Base-by-base conservation (phyloP, 2,797 vertebrate genomes). In the Platyrinchus mystaceus region DNA sequence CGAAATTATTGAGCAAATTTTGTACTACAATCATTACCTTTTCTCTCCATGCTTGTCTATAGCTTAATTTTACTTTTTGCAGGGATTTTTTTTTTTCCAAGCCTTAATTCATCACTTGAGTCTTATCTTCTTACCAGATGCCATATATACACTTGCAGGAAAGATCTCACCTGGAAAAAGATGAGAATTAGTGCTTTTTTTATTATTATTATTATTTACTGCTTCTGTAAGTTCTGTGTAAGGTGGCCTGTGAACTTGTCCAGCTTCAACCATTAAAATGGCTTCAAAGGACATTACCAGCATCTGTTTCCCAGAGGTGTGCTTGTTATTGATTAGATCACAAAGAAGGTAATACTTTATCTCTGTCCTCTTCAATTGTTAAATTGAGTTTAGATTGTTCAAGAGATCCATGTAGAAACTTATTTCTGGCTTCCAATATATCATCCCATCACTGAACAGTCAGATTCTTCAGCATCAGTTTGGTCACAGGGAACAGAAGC, bases 381-480 rank as follows among this genome's bases (percentile, higher is more conserved):
- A 96, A 96, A 96, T 49, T 92, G 76, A 97, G 83, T 96, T 95
- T 89, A 85, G 80, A 85, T 95, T 94, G 86, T 95, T 70, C 36
- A 94, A 80, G 71, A 95, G 75, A 96, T 96, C 87, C 77, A 92
- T 34, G n/a, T 73, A 95, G 83, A 89, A 96, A 94, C 92, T 59
- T 82, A 80, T 87, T 94, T 95, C 80, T 94, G 84, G 66, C 69
- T 94, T 95, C 94, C 79, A 95, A 77, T 64, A 86, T 97, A 96
- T 94, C 50, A 91, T 70, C 58, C 84, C 89, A 93, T 92, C 87
- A 66, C 22, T 80, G 83, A 83, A 24, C 39, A 92, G 69, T 49
- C 69, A 56, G 90, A 96, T 95, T 94, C 84, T 85, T 66, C 67
- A 96, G 60, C 71, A 93, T 88, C 78, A 87, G 23, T 86, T 89